Evolutionary conservation across 2,113 vertebrate species (phyloP).

Genomic region (Sphaerodactylus townsendi): DNA sequence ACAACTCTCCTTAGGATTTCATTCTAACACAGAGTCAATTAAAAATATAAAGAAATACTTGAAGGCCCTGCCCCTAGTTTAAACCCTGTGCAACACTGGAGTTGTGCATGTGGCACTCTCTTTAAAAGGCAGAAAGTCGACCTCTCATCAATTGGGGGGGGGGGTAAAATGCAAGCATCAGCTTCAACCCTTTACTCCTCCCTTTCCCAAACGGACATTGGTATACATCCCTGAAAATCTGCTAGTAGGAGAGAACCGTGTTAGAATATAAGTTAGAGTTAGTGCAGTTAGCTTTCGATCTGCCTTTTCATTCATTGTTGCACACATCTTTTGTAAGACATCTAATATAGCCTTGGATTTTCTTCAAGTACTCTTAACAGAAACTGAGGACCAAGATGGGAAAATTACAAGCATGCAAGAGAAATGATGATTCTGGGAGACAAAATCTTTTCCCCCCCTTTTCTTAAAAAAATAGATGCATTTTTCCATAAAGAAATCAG

Average conservation of each 20-base stretch:
- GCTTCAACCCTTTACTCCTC: neutral
- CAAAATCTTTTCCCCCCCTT: slow-evolving; percentile 76
- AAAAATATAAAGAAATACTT: neutral
- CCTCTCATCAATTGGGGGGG: neutral
- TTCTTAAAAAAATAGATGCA: slow-evolving; percentile 75
- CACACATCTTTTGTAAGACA: slow-evolving; percentile 62
- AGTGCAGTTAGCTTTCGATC: neutral
- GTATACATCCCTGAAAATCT: neutral
- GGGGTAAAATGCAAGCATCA: neutral
- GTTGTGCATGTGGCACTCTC: neutral
- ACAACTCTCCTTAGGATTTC: no score
- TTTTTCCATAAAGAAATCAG: slow-evolving; percentile 75
- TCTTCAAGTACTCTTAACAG: slow-evolving; percentile 56
- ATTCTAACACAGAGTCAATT: neutral
- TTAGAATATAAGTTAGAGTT: no score
- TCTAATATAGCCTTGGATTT: slow-evolving; percentile 57
- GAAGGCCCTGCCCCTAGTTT: neutral
- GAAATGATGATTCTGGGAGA: slow-evolving; percentile 67
- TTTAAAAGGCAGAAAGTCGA: neutral
- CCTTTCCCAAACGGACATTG: no score
- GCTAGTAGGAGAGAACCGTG: neutral
- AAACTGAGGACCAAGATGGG: slow-evolving; percentile 63
- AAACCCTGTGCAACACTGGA: neutral
- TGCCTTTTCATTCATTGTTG: slow-evolving; percentile 43
- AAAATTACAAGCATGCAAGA: slow-evolving; percentile 55